Conservation (phyloP, 1,140 invertebrate species). For the Bombus cullumanus region DNA sequence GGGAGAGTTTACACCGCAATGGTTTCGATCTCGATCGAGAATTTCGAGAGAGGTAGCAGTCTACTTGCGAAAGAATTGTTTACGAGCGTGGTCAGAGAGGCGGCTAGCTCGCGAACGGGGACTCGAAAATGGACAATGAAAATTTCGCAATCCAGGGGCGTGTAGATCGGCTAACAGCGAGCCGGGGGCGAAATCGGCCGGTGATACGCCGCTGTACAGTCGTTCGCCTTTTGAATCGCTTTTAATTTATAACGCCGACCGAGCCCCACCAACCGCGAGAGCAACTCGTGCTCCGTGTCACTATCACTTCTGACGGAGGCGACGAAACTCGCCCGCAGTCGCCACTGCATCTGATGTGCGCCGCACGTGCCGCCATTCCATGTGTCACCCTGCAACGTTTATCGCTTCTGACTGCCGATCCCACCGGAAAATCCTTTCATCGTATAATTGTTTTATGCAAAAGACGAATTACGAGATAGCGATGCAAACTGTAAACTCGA, state of each 20-base stretch:
- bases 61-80: constrained; percentile 9
- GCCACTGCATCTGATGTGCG: constrained; percentile 25
- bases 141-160: constrained; percentile 35
- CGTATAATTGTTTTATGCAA: neutral
- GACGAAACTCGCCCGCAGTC: constrained; percentile 33
- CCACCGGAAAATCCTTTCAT: neutral
- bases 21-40: neutral
- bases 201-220: constrained; percentile 22
- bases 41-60: neutral
- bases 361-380: constrained; percentile 34
- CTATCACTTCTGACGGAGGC: constrained; percentile 40
- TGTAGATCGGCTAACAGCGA: neutral
- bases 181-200: constrained; percentile 27
- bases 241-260: constrained; percentile 29
- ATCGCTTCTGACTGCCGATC: neutral
- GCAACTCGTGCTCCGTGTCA: constrained; percentile 38
- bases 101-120: neutral
- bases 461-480: neutral
- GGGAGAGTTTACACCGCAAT: neutral
- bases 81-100: neutral
- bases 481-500: too few species aligned
- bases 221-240: constrained; percentile 46
- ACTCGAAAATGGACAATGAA: constrained; percentile 38
- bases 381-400: neutral
- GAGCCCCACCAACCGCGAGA: constrained; percentile 12